Evolutionary conservation across 2,797 vertebrate genomes (phyloP), one percentile per base, ranked within the genome.

Genomic region (Rhinatrema bivittatum): DNA sequence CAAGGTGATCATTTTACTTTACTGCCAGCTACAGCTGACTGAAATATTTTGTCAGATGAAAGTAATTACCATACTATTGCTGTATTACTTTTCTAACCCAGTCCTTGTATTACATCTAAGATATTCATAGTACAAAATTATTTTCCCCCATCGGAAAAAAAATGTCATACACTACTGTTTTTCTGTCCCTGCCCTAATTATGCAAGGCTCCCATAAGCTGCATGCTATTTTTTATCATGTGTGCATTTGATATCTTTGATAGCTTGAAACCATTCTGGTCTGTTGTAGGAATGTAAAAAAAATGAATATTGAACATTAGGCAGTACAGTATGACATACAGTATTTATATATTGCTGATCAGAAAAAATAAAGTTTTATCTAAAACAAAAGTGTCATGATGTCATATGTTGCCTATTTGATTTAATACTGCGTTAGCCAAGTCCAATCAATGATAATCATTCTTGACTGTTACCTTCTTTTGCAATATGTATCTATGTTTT

Each of bases 1-100:
- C 70, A 60, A 65, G 59, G 62, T 62, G 54, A 72, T 60, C 50
- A 62, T 75, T 76, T 72, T 60, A 46, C 50, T 61, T 73, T 70
- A 68, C 39, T 67, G 63, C 53, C 50, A 51, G 5, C 50, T 68
- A 60, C 46, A 63, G 34, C 67, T 73, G 68, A 74, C 56, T 39
- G 57, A 76, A 75, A 62, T 65, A 61, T 57, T 76, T 75, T 70
- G 45, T 57, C 62, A 72, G 50, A 72, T 73, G 40, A 73, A 79
- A 63, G 60, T 70, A 79, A 78, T 78, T 73, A 65, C n/a, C n/a
- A n/a, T n/a, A n/a, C 65, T 63, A n/a, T 39, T 50, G 51, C 64
- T 62, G 3, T 36, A 62, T 63, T 68, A 56, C 65, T 68, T 72
- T 59, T 39, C 50, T 62, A 65, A 64, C 49, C 54, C 48, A 32